Conservation (phyloP, 2,888 invertebrate genomes). For the Osmoderma eremita region DNA sequence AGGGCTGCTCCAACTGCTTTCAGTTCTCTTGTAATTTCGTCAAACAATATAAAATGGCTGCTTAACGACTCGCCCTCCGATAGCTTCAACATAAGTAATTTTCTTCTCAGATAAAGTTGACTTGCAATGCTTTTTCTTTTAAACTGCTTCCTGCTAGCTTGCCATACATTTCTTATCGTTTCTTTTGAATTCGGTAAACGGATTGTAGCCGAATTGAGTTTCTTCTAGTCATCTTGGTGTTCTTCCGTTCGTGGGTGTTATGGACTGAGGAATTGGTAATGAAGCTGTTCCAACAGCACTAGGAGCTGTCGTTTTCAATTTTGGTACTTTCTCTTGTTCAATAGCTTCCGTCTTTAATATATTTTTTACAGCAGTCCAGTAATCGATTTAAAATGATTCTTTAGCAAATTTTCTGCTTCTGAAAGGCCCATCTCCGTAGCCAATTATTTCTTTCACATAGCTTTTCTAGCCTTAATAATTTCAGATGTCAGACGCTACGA, state of each 20-base stretch:
- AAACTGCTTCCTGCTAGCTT: conserved; percentile 33
- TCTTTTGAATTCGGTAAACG: neutral
- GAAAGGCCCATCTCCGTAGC: neutral
- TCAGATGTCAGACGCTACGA: conserved; percentile 38
- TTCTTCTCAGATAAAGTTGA: conserved; percentile 38
- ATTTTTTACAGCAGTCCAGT: neutral
- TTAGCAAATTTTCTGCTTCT: neutral
- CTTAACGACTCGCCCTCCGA: conserved; percentile 35
- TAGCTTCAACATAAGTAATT: conserved; percentile 37
- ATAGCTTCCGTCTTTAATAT: neutral
- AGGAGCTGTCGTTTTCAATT: neutral
- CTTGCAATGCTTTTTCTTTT: conserved; percentile 39
- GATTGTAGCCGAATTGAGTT: conserved; percentile 1
- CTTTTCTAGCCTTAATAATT: conserved; percentile 1
- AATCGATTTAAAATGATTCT: neutral
- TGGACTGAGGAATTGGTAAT: neutral
- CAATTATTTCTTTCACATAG: neutral
- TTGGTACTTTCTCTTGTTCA: neutral
- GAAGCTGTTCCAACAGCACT: neutral
- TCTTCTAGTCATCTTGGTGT: neutral
- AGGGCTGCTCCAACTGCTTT: conserved; percentile 37
- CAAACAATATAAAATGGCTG: conserved; percentile 36
- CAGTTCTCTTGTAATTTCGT: conserved; percentile 39
- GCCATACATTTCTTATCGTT: conserved; percentile 27
- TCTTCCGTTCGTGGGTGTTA: neutral